These are phyloP conservation scores for Corbicula japonica DNA, from an alignment of 2,888 invertebrate genomes.

Conservation along the genomic window DNA sequence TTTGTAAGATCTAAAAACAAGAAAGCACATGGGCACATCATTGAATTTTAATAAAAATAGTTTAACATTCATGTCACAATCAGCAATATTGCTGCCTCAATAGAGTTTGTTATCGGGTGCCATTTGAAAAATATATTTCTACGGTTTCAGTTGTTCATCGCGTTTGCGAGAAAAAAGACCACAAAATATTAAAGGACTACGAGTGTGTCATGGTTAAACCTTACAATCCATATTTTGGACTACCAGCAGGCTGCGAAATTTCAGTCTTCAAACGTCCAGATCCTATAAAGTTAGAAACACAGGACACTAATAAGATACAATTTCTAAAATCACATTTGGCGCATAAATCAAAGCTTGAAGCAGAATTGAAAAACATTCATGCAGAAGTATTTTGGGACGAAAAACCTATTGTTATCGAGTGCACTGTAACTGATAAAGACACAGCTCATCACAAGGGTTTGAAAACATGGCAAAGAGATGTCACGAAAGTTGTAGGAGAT, in stretches of 20 bases:
- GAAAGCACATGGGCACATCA: background rate
- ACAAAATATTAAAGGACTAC: no score
- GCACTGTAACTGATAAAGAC: conserved; percentile 29
- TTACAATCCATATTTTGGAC: conserved; percentile 20
- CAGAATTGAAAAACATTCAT: conserved; percentile 5
- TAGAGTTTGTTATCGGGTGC: background rate
- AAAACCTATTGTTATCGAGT: conserved; percentile 30
- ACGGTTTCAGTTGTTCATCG: conserved; percentile 20
- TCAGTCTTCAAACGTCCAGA: conserved; percentile 1
- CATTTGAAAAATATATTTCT: background rate
- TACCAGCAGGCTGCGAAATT: conserved; percentile 9
- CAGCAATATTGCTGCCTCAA: background rate
- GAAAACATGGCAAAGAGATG: conserved; percentile 33
- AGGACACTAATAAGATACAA: conserved; percentile 33
- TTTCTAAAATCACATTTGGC: conserved; percentile 18
- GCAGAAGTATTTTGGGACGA: conserved; percentile 36
- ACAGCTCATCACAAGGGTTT: conserved; percentile 2
- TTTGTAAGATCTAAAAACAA: background rate
- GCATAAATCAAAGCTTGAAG: conserved; percentile 14
- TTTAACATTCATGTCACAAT: background rate
- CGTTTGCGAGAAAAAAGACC: conserved; percentile 28
- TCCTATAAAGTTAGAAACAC: background rate
- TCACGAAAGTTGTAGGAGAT: conserved; percentile 1
- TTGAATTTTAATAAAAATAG: background rate
- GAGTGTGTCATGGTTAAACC: conserved; percentile 14